Percentiles rank a stretch among this genome's conserved stretches.
Evolutionary conservation across 2,113 vertebrate species (phyloP).

Genomic region (Caretta caretta): DNA sequence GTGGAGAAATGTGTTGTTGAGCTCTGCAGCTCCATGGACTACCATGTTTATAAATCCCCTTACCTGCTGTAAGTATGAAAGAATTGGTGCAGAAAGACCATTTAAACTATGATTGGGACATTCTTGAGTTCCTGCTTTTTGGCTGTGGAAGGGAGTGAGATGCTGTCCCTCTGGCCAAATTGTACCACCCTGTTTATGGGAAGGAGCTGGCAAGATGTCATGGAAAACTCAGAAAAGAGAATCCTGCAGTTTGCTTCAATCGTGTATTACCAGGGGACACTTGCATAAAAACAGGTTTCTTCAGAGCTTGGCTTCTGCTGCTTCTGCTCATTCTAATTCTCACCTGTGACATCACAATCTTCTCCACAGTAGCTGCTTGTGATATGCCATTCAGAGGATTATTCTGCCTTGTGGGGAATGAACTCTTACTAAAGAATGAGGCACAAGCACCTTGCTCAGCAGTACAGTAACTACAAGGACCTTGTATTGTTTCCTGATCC

Average conservation of each 20-base stretch:
- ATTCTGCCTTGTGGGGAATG: background rate
- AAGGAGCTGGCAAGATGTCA: background rate
- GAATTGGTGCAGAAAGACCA: background rate
- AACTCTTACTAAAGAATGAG: background rate
- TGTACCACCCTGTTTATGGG: background rate
- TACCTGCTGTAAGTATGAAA: fast-evolving
- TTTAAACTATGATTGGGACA: background rate
- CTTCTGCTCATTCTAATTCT: background rate
- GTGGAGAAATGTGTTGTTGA: background rate
- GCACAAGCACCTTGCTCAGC: background rate
- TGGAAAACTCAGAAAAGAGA: background rate
- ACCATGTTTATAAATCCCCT: background rate
- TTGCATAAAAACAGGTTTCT: background rate
- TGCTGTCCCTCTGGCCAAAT: background rate
- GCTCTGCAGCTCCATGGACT: background rate
- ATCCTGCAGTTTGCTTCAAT: background rate
- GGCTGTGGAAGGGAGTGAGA: background rate
- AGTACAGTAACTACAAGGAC: background rate
- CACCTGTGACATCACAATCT: background rate
- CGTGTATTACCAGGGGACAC: background rate
- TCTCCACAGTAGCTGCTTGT: background rate
- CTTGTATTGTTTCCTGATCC: background rate
- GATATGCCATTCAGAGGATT: background rate
- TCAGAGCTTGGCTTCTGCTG: background rate
- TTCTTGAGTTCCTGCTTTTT: background rate